Conservation (phyloP, 2,797 vertebrate genomes). For the Coluber constrictor region DNA sequence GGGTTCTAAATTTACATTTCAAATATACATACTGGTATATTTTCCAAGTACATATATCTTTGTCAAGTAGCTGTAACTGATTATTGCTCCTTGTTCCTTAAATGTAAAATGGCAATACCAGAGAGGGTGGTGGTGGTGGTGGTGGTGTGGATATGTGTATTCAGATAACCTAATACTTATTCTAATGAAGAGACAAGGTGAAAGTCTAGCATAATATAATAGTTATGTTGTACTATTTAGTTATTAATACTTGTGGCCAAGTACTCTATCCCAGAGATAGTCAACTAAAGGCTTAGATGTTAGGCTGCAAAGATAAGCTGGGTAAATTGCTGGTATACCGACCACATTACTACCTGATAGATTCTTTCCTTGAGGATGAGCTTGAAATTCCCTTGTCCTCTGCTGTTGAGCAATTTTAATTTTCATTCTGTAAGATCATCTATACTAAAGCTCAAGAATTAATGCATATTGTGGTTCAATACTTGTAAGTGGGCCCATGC, state of each 20-base stretch:
- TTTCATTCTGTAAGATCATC: background rate
- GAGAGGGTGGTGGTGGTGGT: too few relatives aligned
- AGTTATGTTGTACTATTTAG: background rate
- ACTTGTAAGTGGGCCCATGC: background rate
- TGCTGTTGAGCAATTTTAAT: background rate
- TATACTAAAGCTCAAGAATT: background rate
- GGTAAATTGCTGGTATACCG: background rate
- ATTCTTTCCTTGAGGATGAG: background rate
- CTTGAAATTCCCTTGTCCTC: background rate
- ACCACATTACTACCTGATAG: background rate
- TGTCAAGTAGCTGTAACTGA: background rate
- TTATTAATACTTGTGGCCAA: background rate
- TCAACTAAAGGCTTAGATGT: background rate
- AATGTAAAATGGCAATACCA: background rate
- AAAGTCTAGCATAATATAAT: background rate
- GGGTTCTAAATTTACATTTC: background rate
- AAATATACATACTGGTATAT: background rate
- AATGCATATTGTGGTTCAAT: background rate
- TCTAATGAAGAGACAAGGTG: background rate
- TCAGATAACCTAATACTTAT: background rate
- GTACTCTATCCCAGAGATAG: background rate
- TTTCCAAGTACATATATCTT: background rate
- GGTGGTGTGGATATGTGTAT: background rate
- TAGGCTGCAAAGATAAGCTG: background rate
- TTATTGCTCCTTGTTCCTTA: background rate